These are phyloP conservation scores for Perodicticus potto DNA, from an alignment of 2,797 vertebrate genomes.

Conservation along the genomic window DNA sequence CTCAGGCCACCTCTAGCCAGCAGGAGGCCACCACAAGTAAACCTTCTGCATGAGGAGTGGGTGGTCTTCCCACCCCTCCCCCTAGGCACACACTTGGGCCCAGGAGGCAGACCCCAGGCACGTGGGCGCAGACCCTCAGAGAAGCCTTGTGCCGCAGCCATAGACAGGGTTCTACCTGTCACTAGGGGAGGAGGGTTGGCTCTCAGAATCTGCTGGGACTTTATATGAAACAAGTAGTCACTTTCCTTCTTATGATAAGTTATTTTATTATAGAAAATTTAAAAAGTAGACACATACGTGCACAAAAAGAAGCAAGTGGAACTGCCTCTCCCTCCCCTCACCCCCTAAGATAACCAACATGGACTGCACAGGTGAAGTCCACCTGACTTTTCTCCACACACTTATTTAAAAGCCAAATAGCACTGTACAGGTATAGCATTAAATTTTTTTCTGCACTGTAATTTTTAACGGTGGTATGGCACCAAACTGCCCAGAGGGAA, in stretches of 20 bases:
- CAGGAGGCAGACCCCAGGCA: not conserved
- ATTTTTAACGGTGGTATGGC: not conserved
- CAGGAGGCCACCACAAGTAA: not conserved
- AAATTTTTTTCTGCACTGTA: not conserved
- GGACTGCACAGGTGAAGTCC: not conserved
- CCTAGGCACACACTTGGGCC: rapidly evolving
- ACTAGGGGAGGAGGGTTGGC: not conserved
- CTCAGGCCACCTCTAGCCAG: not conserved
- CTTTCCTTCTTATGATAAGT: not conserved
- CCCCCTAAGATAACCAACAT: too few species aligned
- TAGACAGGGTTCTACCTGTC: not conserved
- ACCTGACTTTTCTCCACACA: not conserved
- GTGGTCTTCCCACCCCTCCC: rapidly evolving
- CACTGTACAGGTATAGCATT: rapidly evolving
- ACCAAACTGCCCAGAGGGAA: not conserved
- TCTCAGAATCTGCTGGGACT: not conserved
- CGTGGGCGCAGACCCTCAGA: too few species aligned
- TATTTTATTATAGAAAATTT: not conserved
- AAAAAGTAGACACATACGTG: not conserved
- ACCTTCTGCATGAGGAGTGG: not conserved
- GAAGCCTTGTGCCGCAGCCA: not conserved
- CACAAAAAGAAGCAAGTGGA: not conserved
- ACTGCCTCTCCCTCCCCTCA: not conserved
- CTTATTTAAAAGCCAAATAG: not conserved
- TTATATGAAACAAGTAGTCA: not conserved